Base-by-base conservation (phyloP, 2,113 vertebrate species). In the Tachuris rubrigastra region DNA sequence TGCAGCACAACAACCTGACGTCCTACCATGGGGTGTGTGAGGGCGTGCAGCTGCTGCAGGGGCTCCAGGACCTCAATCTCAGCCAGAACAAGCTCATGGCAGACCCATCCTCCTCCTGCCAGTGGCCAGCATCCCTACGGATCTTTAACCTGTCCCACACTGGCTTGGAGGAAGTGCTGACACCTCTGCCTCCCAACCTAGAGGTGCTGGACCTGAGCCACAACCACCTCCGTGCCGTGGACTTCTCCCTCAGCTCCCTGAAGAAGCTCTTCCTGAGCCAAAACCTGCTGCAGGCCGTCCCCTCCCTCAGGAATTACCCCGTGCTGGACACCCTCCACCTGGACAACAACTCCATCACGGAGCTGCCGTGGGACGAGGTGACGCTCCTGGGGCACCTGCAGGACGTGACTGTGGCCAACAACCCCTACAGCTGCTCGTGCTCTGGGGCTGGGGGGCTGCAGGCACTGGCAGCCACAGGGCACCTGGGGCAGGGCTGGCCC, bases 181-280 rank as follows among this genome's bases (percentile, higher is more conserved):
- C 24, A 1, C 96, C 95, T 30, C 96, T 98, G 66, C 98, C 98
- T 4, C 50, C 74, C 49, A 30, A 15, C 5, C 95, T 98, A 12
- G 79, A 90, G 17, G 81, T 96, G 71, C 10, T 98, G 55, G 98
- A 98, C 89, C 22, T 98, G 93, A 98, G 98, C 68, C 87, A 62
- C 89, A 98, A 98, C 87, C 90, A 35, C 17, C 97, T 98, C 65
- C 72, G 1, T 2, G 18, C 84, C 2, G 42, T 94, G 2, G 96
- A 97, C 74, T 8, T 93, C 53, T 96, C 96, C 77, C 74, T 96
- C 15, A 46, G 49, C 67, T 82, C 67, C 41, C 47, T 98, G 72
- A 97, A 68, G 93, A 84, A 87, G 33, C 93, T 98, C 27, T 89
- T 97, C 55, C 79, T 98, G 56, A 95, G 81, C 60, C 90, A 93